Evolutionary conservation across 2,888 invertebrate species (phyloP).

Genomic region (Cabera pusaria): DNA sequence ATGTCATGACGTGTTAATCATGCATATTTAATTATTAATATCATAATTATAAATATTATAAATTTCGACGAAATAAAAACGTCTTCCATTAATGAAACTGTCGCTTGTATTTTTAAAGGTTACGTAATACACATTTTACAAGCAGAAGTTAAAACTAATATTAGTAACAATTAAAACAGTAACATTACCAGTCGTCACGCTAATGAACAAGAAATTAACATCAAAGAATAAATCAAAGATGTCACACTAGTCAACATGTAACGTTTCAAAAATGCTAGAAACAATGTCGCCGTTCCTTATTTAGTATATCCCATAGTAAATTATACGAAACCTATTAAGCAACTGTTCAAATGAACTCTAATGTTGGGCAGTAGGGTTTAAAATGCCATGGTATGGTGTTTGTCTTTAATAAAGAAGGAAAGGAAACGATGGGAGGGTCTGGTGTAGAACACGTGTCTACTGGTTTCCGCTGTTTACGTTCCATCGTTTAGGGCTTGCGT

Average conservation of each 20-base stretch:
- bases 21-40: no score
- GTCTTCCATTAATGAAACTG: no score
- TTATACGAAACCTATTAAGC: conserved; percentile 8
- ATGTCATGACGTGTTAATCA: no score
- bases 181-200: conserved; percentile 18
- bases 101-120: no score
- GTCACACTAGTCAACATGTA: conserved; percentile 30
- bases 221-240: conserved; percentile 38
- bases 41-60: no score
- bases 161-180: conserved; percentile 20
- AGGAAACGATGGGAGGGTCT: conserved; percentile 50
- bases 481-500: conserved; percentile 20
- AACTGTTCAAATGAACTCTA: conserved; percentile 13
- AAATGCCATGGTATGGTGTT: conserved; percentile 23
- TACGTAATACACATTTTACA: no score
- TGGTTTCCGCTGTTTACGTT: conserved; percentile 57
- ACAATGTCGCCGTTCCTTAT: conserved; percentile 30
- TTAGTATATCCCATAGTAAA: conserved; percentile 20
- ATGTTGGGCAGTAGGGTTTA: conserved; percentile 15
- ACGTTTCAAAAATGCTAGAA: conserved; percentile 30
- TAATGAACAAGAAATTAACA: conserved; percentile 29
- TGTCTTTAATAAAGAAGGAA: conserved; percentile 46
- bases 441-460: conserved; percentile 56
- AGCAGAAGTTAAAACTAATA: no score
- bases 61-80: no score